These are phyloP conservation scores for Drosophila parvula DNA, from an alignment of 1,140 invertebrate genomes.

Conservation along the genomic window DNA sequence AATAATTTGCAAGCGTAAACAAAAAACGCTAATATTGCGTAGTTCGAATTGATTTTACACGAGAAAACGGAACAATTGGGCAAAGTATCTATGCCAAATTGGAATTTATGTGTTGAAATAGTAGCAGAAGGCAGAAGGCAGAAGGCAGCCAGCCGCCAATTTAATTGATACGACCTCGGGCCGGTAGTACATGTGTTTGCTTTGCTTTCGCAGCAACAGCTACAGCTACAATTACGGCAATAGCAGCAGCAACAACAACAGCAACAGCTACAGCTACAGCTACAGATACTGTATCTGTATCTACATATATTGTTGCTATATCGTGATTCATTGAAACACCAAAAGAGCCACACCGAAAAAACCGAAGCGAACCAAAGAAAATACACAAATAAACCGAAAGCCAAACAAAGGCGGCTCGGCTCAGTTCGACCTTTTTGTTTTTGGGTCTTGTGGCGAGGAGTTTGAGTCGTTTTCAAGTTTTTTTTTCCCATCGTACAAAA, in stretches of 20 bases:
- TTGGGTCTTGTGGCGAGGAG: slow-evolving; percentile 21
- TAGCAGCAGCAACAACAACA: neutral
- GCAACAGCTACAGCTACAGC: slow-evolving; percentile 1
- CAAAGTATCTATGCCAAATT: slow-evolving; percentile 13
- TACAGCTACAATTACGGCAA: neutral
- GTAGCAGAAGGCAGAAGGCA: slow-evolving; percentile 20
- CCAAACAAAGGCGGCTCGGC: slow-evolving; percentile 63
- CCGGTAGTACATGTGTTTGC: slow-evolving; percentile 39
- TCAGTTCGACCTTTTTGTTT: slow-evolving; percentile 57
- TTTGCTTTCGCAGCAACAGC: slow-evolving; percentile 21
- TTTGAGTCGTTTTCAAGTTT: neutral
- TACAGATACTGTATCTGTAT: slow-evolving; percentile 35
- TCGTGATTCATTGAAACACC: slow-evolving; percentile 42
- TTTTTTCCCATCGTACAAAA: slow-evolving; percentile 6
- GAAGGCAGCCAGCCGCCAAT: slow-evolving; percentile 12
- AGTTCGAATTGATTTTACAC: slow-evolving; percentile 2
- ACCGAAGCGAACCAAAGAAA: slow-evolving; percentile 20
- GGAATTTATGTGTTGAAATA: slow-evolving; percentile 41
- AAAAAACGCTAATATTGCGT: slow-evolving; percentile 42
- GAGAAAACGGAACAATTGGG: slow-evolving; percentile 2
- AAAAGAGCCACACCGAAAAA: slow-evolving; percentile 21
- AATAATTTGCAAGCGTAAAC: slow-evolving; percentile 30
- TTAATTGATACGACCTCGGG: slow-evolving; percentile 66
- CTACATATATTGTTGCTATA: slow-evolving; percentile 20
- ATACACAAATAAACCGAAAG: slow-evolving; percentile 45